Base-by-base conservation (phyloP, 2,797 vertebrate genomes). In the Mus caroli region DNA sequence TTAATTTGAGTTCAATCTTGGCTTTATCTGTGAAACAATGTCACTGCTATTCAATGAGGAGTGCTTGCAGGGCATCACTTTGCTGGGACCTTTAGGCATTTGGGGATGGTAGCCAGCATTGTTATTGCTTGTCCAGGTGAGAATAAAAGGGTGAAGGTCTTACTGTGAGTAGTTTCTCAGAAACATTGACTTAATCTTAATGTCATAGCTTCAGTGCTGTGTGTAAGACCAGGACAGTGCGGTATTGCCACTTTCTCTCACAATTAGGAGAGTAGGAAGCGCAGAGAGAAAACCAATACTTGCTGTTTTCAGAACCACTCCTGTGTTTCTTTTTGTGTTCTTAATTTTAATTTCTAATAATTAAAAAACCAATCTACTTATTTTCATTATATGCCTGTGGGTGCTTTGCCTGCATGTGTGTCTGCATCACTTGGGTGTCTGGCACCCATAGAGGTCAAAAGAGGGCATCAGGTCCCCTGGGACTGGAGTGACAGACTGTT, bases 1-100 rank as follows among this genome's bases (percentile, higher is more conserved):
- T 46, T 88, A 80, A 62, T 96, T 95, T 95, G 64, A 88, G 22
- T 24, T 79, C 64, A 62, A 17, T 79, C 54, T 97, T 71, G 86
- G 34, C 28, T 95, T 88, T 87, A 54, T 56, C 76, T 86, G 26
- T 82, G 67, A 89, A 89, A 77, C 54, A 34, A 90, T 87, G 40
- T 88, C 79, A n/a, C 31, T 60, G 31, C 17, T 73, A 6, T 50
- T 24, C 37, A 50, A 64, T 37, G 54, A 54, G 78, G 75, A 71
- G 4, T 62, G 87, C 22, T 64, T 71, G 12, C 4, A 58, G 64
- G 22, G 82, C 82, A 50, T 77, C 3, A 15, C 7, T 60, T 52
- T 80, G 1, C 37, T 88, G 73, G 19, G 12, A 88, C 8, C 28
- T 10, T 60, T 73, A 67, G 73, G 20, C 56, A 64, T 79, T 79